phyloP scores from a whole-genome alignment of 2,113 vertebrate species.

The Coptodon bakossiorum region DNA sequence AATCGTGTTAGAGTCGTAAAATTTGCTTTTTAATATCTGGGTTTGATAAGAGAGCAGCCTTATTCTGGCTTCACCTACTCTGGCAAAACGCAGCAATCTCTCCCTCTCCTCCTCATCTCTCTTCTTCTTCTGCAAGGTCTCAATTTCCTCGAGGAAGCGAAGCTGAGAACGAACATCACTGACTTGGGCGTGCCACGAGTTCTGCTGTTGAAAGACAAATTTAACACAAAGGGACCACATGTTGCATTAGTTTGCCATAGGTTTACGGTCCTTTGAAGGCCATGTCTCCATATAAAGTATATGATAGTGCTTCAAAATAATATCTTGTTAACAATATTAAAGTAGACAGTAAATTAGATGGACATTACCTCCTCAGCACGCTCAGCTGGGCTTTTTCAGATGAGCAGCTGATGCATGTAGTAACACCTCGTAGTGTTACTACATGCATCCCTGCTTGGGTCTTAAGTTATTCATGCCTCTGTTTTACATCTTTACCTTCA shows the following conservation, averaged over 20 bases:
- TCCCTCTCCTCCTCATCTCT: slow-evolving; percentile 83
- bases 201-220: slow-evolving; percentile 64
- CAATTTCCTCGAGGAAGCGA: slow-evolving; percentile 87
- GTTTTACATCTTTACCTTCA: slow-evolving; percentile 73
- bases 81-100: slow-evolving; percentile 79
- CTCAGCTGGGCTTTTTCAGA: not conserved
- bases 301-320: not conserved
- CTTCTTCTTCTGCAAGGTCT: slow-evolving; percentile 80
- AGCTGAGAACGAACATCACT: slow-evolving; percentile 86
- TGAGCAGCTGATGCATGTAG: not conserved
- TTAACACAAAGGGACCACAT: not conserved
- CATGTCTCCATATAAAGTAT: not conserved
- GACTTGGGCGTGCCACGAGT: slow-evolving; percentile 68
- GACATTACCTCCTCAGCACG: not conserved
- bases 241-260: not conserved
- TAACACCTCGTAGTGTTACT: not conserved
- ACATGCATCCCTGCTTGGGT: not conserved
- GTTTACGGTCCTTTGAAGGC: rapidly evolving
- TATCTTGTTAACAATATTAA: not conserved
- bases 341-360: not conserved
- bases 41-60: not conserved
- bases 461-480: not conserved
- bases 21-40: not conserved
- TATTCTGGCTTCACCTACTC: slow-evolving; percentile 61
- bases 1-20: not conserved